Base-by-base conservation (phyloP, 2,888 invertebrate species). In the Lasius platythorax region DNA sequence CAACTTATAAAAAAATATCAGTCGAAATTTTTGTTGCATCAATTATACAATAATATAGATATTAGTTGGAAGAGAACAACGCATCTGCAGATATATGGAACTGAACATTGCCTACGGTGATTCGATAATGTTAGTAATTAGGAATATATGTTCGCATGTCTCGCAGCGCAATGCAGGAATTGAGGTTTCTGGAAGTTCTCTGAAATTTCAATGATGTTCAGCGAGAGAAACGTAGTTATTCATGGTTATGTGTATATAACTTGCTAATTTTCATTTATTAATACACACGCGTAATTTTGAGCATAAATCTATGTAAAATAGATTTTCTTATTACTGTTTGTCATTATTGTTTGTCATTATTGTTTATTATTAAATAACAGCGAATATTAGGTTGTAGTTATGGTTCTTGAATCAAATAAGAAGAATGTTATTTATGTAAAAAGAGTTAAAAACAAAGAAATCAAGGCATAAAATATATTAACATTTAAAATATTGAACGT, bases 201-300 rank as follows among this genome's bases (percentile, higher is more conserved):
- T 9, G 15, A 78, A 68, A 78, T 68, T 68, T 78, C 68, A 70
- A 70, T 68, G n/a, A 43, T n/a, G 11, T 37, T 68, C n/a, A 6
- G 28, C 53, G 40, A 56, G 53, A 40, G 68, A 40, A 18, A 15
- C 18, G 37, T 18, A 53, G 56, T 68, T 78, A 28, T 68, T 53
- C 40, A n/a, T n/a, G 9, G 28, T 40, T 68, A 23, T n/a, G 40
- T n/a, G 12, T n/a, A 40, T n/a, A 15, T 78, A 68, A 78, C 23
- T 70, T 78, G 28, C 53, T 70, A 70, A 37, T 68, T 56, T 78
- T 28, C n/a, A 15, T 2, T 30, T 70, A 68, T 68, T 78, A 78
- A 78, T 78, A 70, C 11, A 37, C 37, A 63, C 33, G 46, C 12
- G 40, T 40, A 78, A 78, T 68, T 78, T 37, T 18, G n/a, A 15